These are phyloP conservation scores for Elmis aenea DNA, from an alignment of 2,888 invertebrate genomes.

Conservation along the genomic window DNA sequence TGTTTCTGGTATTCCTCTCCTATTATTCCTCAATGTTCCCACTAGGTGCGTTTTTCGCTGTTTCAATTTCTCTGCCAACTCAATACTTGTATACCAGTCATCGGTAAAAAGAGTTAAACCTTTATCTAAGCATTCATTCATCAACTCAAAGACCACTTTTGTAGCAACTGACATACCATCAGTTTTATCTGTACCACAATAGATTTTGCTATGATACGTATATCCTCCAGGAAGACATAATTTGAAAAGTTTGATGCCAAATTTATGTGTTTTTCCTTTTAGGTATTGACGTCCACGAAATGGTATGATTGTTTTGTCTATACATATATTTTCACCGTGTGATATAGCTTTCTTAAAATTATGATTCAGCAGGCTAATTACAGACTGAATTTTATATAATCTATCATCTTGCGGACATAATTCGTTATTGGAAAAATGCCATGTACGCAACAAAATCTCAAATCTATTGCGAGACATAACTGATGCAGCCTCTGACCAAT, in stretches of 20 bases:
- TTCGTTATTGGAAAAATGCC: neutral
- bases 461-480: too few relatives aligned
- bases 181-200: neutral
- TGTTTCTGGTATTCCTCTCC: conserved; percentile 4
- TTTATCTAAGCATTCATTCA: neutral
- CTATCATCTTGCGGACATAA: neutral
- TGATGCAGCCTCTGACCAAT: too few relatives aligned
- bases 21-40: conserved; percentile 26
- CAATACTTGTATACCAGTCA: conserved; percentile 36
- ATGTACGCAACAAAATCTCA: neutral
- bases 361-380: neutral
- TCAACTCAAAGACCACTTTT: conserved; percentile 12
- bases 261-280: neutral
- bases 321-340: neutral
- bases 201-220: conserved; percentile 1
- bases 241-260: conserved; percentile 2
- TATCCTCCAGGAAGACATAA: conserved; percentile 1
- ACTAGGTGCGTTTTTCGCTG: conserved; percentile 32
- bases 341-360: conserved; percentile 1
- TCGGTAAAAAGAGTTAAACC: conserved; percentile 31
- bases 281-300: neutral
- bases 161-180: conserved; percentile 9
- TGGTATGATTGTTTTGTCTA: neutral
- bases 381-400: neutral
- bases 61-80: conserved; percentile 31